Evolutionary conservation across 2,797 vertebrate species (phyloP).

Genomic region (Falco rusticolus): DNA sequence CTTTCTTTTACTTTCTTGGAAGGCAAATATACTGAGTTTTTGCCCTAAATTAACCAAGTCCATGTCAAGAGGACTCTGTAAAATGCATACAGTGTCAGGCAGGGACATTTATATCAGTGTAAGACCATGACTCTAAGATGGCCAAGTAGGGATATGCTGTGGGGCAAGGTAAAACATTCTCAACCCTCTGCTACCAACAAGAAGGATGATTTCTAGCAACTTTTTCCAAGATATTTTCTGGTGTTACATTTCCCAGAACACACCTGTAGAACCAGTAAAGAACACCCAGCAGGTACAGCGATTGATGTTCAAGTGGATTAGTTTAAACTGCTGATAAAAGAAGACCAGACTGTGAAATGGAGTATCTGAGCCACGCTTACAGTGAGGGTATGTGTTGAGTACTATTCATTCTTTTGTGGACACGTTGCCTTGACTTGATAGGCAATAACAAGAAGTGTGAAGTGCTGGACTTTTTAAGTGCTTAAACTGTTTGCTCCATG

Average conservation of each 20-base stretch:
- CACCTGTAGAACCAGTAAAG: background rate
- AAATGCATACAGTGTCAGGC: background rate
- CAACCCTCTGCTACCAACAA: background rate
- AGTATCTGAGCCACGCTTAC: background rate
- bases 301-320: background rate
- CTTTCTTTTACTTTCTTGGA: background rate
- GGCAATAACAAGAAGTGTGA: background rate
- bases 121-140: background rate
- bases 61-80: background rate
- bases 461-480: background rate
- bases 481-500: background rate
- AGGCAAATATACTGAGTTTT: background rate
- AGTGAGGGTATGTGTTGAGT: background rate
- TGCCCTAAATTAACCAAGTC: background rate
- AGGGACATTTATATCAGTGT: background rate
- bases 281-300: background rate
- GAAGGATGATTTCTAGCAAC: background rate
- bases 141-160: background rate
- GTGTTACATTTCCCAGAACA: background rate
- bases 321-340: background rate
- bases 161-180: background rate
- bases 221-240: background rate
- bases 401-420: background rate
- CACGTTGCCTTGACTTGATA: rapidly evolving
- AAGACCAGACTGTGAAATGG: background rate